Conservation (phyloP, 1,140 invertebrate species). For the Achatina immaculata region DNA sequence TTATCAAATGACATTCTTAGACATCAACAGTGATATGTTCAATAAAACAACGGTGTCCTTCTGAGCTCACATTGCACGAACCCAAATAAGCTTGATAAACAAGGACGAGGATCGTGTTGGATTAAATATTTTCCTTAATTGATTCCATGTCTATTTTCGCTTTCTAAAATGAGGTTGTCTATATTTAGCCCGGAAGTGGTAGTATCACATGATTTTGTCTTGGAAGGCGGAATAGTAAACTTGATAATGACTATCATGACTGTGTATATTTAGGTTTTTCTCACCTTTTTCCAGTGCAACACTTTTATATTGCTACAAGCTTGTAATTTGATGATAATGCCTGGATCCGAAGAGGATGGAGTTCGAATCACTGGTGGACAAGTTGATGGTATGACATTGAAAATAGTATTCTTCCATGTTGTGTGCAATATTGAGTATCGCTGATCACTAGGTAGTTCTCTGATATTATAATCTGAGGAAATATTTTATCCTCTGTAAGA, state of each 20-base stretch:
- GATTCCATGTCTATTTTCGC: conserved; percentile 19
- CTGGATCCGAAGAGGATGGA: conserved; percentile 55
- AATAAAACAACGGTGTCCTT: too few species aligned
- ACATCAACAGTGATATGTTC: too few species aligned
- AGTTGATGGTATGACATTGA: conserved; percentile 58
- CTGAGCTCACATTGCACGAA: too few species aligned
- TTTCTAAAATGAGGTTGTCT: neutral
- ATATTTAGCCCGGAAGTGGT: conserved; percentile 13
- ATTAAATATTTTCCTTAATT: neutral
- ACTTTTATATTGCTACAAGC: neutral
- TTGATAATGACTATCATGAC: neutral
- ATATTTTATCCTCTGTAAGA: neutral
- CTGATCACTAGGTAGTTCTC: neutral
- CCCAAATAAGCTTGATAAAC: too few species aligned
- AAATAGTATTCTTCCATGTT: neutral
- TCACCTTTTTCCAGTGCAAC: neutral
- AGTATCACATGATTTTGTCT: conserved; percentile 29
- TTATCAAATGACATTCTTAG: too few species aligned
- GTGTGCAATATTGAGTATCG: neutral
- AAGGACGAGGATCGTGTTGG: too few species aligned
- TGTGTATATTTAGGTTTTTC: neutral
- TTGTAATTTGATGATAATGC: conserved; percentile 55
- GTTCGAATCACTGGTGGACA: conserved; percentile 59
- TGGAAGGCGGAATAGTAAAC: neutral
- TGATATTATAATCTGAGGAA: neutral